A percentile compares a stretch with the other conserved stretches of the same genome.
These are phyloP conservation scores for Hystrix brachyura DNA, from an alignment of 2,113 vertebrate genomes.

Conservation along the genomic window DNA sequence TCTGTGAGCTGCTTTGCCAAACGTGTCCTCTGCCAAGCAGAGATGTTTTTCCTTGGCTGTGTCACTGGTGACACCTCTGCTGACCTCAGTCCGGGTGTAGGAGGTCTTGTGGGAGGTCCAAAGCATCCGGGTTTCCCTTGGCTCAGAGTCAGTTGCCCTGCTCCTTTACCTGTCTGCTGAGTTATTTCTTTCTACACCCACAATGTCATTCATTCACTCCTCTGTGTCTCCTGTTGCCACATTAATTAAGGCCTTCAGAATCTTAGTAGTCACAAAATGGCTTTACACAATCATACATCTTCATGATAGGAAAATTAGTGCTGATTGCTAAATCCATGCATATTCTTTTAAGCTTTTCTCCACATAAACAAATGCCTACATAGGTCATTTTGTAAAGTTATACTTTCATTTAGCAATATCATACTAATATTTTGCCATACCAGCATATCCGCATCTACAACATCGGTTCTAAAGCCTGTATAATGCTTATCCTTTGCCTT, in stretches of 20 bases:
- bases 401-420: neutral
- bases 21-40: neutral
- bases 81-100: neutral
- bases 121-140: neutral
- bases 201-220: neutral
- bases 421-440: neutral
- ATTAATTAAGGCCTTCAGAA: constrained; percentile 11
- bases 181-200: neutral
- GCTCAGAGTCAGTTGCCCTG: neutral
- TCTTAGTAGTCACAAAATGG: neutral
- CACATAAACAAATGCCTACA: neutral
- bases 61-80: neutral
- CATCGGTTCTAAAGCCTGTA: neutral
- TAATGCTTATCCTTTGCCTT: neutral
- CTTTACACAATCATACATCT: neutral
- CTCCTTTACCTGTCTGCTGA: neutral
- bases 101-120: neutral
- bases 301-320: neutral
- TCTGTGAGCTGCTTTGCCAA: neutral
- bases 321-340: neutral
- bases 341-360: constrained; percentile 2
- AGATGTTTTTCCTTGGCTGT: neutral
- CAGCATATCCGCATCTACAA: neutral
- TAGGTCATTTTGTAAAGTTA: neutral
- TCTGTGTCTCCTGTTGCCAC: neutral